Conservation (phyloP, 2,113 vertebrate species). For the Ramphastos sulfuratus region DNA sequence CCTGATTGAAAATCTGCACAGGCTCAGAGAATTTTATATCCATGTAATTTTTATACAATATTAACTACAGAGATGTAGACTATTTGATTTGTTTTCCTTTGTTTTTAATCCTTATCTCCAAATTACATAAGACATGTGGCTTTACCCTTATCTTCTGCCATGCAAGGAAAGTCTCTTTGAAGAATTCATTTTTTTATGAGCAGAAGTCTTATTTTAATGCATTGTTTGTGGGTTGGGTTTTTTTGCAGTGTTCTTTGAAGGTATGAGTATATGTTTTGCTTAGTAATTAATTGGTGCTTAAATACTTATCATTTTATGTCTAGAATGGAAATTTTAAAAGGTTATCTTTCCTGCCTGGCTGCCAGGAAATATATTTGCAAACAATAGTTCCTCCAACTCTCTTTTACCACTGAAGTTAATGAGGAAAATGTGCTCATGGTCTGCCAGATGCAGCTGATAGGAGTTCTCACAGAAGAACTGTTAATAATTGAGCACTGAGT, state of each 20-base stretch:
- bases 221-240: not conserved
- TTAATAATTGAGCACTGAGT: not conserved
- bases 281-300: slow-evolving; percentile 2
- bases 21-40: not conserved
- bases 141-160: not conserved
- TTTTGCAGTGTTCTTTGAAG: not conserved
- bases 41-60: not conserved
- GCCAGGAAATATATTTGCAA: not conserved
- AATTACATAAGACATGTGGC: not conserved
- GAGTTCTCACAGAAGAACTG: not conserved
- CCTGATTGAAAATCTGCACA: not conserved
- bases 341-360: not conserved
- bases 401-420: not conserved
- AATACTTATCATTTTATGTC: not conserved
- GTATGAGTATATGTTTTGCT: not conserved
- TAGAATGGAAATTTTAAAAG: slow-evolving; percentile 1
- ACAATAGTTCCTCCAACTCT: not conserved
- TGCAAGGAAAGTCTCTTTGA: not conserved
- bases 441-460: not conserved
- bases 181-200: not conserved
- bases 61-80: not conserved
- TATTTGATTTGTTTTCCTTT: not conserved
- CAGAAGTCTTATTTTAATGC: not conserved
- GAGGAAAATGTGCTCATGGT: not conserved
- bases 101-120: not conserved